These are phyloP conservation scores for Penaeus japonicus DNA, from an alignment of 1,140 invertebrate genomes.

Conservation along the genomic window DNA sequence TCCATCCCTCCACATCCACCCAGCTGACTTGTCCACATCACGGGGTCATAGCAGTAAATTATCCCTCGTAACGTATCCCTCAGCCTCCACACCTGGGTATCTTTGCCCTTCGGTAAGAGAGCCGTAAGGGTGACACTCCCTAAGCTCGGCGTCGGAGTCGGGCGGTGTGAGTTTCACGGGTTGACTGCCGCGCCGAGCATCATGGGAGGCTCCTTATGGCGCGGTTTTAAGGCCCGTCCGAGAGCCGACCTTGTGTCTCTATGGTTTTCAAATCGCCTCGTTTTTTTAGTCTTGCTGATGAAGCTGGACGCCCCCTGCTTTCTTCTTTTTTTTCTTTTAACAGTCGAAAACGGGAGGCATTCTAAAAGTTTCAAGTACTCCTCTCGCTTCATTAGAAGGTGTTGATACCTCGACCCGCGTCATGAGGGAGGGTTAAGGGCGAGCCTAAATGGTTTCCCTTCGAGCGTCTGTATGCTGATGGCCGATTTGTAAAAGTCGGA, in stretches of 20 bases:
- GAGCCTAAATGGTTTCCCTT: too few relatives aligned
- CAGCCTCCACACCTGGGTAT: neutral
- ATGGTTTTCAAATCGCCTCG: too few relatives aligned
- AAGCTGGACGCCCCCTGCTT: too few relatives aligned
- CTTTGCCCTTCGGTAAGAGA: neutral
- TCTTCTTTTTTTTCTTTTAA: too few relatives aligned
- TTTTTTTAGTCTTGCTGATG: too few relatives aligned
- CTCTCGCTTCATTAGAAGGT: too few relatives aligned
- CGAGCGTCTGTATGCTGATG: too few relatives aligned
- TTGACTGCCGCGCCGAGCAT: neutral
- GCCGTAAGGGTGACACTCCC: neutral
- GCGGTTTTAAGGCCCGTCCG: neutral
- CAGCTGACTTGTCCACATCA: slow-evolving; percentile 29
- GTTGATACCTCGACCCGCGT: too few relatives aligned
- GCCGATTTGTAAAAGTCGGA: too few relatives aligned
- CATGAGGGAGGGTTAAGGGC: too few relatives aligned
- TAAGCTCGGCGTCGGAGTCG: neutral
- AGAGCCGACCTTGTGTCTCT: neutral
- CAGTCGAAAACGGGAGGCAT: too few relatives aligned
- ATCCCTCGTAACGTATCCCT: neutral
- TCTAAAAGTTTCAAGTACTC: too few relatives aligned
- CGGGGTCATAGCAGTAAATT: slow-evolving; percentile 26
- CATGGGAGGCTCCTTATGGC: neutral
- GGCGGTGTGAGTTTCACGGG: slow-evolving; percentile 4
- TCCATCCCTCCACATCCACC: neutral